Percentiles rank a stretch among this genome's conserved stretches.
phyloP scores from a whole-genome alignment of 2,797 vertebrate genomes.

The Enteromius viviparus region DNA sequence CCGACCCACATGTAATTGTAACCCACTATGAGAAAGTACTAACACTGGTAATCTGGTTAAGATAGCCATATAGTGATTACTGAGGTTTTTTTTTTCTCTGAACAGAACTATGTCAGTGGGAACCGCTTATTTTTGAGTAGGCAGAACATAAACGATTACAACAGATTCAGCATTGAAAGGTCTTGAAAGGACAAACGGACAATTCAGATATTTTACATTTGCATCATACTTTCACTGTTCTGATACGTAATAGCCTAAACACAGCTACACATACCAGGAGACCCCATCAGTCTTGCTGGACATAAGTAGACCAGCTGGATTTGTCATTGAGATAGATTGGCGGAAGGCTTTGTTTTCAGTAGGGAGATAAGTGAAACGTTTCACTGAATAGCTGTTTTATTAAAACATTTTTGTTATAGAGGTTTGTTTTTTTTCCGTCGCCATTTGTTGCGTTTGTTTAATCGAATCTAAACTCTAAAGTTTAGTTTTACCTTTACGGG shows the following conservation, averaged over 20 bases:
- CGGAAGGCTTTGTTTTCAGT: slow-evolving; percentile 3
- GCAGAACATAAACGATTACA: background rate
- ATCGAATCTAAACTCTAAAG: background rate
- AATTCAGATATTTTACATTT: slow-evolving; percentile 14
- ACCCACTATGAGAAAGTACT: background rate
- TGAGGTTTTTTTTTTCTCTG: background rate
- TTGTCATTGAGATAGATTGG: slow-evolving; percentile 21
- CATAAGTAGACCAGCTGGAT: slow-evolving; percentile 27
- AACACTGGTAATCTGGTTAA: background rate
- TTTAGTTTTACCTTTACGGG: background rate
- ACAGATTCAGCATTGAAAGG: background rate
- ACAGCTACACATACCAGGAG: slow-evolving; percentile 38
- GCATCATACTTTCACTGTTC: slow-evolving; percentile 1
- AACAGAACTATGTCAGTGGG: background rate
- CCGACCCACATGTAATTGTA: background rate
- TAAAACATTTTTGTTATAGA: background rate
- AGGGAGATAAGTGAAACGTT: background rate
- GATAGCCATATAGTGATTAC: background rate
- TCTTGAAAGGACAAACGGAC: background rate
- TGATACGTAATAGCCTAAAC: slow-evolving; percentile 30
- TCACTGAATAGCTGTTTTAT: slow-evolving; percentile 2
- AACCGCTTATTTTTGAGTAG: background rate
- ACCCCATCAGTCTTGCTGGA: slow-evolving; percentile 12
- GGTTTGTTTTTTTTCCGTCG: background rate
- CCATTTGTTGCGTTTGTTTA: background rate